Evolutionary conservation across 2,888 invertebrate species (phyloP), one percentile per base, ranked within the genome.

Genomic region (Noctua janthina): DNA sequence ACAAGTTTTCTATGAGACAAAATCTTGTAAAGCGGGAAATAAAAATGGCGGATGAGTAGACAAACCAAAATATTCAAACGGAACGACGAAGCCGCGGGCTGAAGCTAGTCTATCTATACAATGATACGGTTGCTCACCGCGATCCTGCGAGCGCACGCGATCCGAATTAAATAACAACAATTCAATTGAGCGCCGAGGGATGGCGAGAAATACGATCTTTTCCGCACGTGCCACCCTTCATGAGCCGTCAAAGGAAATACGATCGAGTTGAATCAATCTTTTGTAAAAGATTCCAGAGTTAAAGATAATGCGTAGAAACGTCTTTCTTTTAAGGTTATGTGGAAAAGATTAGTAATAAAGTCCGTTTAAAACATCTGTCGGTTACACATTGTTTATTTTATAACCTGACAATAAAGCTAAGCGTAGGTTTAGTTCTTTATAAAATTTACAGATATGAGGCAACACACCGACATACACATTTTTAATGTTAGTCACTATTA

Each of bases 81-180:
- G 11, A 66, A 39, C 43, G 11, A 39, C 39, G 1, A 43, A 67
- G 23, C 67, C 43, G 39, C 23, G 23, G 66, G 39, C 11, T 43
- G 43, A 43, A 23, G 39, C n/a, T 46, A 68, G 46, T 68, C 67
- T 43, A 7, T n/a, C 43, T 59, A 59, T 71, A 78, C 39, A 71
- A 71, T 67, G 59, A 20, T n/a, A 69, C 46, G 51, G 39, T 15
- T 4, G 64, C 20, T 17, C 64, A 46, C 43, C 71, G 70, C 71
- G 67, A 64, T 59, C 68, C 74, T 56, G 67, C 56, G 13, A 51
- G 51, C 62, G 68, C 75, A 86, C 87, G 88, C 77, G 67, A 68
- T 67, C 64, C 54, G 75, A 82, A 87, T 88, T 66, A 85, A 80
- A 88, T 84, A 84, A 88, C 72, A 84, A 82, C 80, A 85, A 87